Evolutionary conservation across 1,140 invertebrate species (phyloP).

Genomic region (Aethina tumida): DNA sequence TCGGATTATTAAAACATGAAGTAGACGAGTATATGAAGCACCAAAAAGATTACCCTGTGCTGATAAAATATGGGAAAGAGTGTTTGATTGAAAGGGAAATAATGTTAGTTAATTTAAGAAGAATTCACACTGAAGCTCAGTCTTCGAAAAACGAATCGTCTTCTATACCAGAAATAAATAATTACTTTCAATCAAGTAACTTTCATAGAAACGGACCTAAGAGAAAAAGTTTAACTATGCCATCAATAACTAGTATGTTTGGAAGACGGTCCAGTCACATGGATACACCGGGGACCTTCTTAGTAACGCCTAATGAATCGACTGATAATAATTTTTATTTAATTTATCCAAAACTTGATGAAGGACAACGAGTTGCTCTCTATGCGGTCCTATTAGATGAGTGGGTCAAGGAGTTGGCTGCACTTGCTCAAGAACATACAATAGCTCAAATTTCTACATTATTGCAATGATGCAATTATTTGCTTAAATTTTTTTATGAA

Average conservation of each 20-base stretch:
- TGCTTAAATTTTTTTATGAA: too few species aligned
- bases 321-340: slow-evolving; percentile 15
- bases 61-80: slow-evolving; percentile 63
- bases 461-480: slow-evolving; percentile 28
- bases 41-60: slow-evolving; percentile 54
- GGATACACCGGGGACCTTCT: slow-evolving; percentile 23
- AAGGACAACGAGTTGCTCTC: slow-evolving; percentile 51
- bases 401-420: slow-evolving; percentile 87
- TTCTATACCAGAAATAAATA: too few species aligned
- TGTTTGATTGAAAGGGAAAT: slow-evolving; percentile 70
- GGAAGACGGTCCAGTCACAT: slow-evolving; percentile 41
- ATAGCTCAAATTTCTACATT: slow-evolving; percentile 41
- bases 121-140: slow-evolving; percentile 49
- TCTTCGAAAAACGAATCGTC: too few species aligned
- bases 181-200: too few species aligned
- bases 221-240: slow-evolving; percentile 58
- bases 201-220: slow-evolving; percentile 53
- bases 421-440: slow-evolving; percentile 85
- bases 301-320: slow-evolving; percentile 19
- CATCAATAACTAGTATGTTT: slow-evolving; percentile 58
- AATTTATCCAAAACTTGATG: slow-evolving; percentile 31
- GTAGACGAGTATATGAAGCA: slow-evolving; percentile 68
- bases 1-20: slow-evolving; percentile 63
- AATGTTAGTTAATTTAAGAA: slow-evolving; percentile 55
- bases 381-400: slow-evolving; percentile 87